A percentile compares a stretch with the other conserved stretches of the same genome.
phyloP scores from a whole-genome alignment of 2,113 vertebrate genomes.

The Clarias batrachus region DNA sequence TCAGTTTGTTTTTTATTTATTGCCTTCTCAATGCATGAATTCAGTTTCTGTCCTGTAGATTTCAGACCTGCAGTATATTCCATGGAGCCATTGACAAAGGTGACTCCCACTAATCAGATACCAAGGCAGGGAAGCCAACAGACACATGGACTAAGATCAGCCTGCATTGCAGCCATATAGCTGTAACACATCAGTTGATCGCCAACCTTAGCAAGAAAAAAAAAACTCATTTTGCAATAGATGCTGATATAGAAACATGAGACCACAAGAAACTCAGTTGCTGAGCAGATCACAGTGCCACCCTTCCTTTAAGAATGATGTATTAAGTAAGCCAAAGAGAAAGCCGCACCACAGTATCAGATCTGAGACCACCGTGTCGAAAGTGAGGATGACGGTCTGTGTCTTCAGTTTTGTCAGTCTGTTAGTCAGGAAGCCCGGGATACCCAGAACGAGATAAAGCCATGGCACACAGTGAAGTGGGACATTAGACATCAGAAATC shows the following conservation, averaged over 20 bases:
- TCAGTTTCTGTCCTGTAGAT: not conserved
- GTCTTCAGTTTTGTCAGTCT: conserved; percentile 27
- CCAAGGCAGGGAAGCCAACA: conserved; percentile 31
- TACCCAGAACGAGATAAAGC: conserved; percentile 42
- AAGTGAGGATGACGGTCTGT: conserved; percentile 41
- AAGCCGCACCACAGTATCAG: conserved; percentile 51
- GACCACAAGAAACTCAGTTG: not conserved
- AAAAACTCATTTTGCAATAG: conserved; percentile 49
- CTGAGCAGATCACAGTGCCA: conserved; percentile 2
- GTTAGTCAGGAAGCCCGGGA: conserved; percentile 47
- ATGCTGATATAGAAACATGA: conserved; percentile 48
- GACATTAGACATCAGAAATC: not conserved
- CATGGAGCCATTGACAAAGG: not conserved
- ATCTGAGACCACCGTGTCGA: conserved; percentile 48
- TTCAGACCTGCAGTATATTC: not conserved
- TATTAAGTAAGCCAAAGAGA: conserved; percentile 36
- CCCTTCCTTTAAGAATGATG: not conserved
- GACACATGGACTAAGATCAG: not conserved
- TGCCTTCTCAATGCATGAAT: conserved; percentile 42
- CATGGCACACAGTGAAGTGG: conserved; percentile 37
- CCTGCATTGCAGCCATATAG: conserved; percentile 10
- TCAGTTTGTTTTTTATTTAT: not conserved
- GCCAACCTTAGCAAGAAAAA: conserved; percentile 51
- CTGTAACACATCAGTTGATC: conserved; percentile 47
- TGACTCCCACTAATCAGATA: conserved; percentile 21